Conservation (phyloP, 2,888 invertebrate genomes). For the Agonum fuliginosum region DNA sequence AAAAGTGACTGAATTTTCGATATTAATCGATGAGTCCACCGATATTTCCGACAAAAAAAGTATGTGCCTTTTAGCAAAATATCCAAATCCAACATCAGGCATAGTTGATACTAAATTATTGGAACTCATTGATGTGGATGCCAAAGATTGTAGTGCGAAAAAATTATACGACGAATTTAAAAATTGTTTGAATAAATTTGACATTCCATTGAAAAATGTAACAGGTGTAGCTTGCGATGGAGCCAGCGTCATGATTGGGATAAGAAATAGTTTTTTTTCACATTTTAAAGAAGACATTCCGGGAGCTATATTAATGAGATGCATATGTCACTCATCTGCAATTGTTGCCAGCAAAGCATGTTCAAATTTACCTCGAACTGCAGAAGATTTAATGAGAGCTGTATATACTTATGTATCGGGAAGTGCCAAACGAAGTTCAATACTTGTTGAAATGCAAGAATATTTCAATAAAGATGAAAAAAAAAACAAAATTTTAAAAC, state of each 20-base stretch:
- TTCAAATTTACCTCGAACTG: not conserved
- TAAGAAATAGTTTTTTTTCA: not conserved
- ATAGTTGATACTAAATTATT: constrained; percentile 43
- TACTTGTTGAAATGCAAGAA: too few relatives aligned
- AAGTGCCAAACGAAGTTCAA: not conserved
- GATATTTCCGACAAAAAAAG: constrained; percentile 57
- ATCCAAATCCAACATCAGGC: not conserved
- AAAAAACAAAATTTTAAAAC: too few relatives aligned
- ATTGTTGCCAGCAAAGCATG: not conserved
- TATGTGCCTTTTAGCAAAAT: constrained; percentile 57
- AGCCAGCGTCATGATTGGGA: not conserved
- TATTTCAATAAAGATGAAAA: too few relatives aligned
- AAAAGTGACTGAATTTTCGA: constrained; percentile 54
- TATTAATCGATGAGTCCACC: constrained; percentile 60
- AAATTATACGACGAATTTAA: constrained; percentile 27
- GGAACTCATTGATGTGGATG: constrained; percentile 28
- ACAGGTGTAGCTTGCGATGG: not conserved
- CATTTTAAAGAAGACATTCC: not conserved
- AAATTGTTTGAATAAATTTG: constrained; percentile 21
- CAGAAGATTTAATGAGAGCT: not conserved
- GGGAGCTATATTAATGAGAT: not conserved
- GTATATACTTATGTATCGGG: not conserved
- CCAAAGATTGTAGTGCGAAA: not conserved
- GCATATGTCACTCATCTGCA: not conserved
- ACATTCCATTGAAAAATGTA: constrained; percentile 37